These are phyloP conservation scores for Aphodius sticticus DNA, from an alignment of 2,888 invertebrate species.

Conservation along the genomic window DNA sequence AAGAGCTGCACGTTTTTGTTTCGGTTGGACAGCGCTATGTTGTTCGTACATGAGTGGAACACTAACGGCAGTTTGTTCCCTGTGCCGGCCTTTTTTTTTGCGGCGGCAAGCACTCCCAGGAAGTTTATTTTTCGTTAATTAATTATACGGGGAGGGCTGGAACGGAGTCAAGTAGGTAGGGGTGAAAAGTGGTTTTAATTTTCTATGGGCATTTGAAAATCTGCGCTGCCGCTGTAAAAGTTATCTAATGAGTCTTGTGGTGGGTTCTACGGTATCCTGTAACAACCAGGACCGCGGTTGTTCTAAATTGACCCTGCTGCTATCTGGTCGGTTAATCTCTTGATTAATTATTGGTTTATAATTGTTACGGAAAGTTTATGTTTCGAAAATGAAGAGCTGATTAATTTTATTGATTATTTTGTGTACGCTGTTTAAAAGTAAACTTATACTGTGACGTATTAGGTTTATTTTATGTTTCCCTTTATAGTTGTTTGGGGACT, in stretches of 20 bases:
- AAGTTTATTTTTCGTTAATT: constrained; percentile 4
- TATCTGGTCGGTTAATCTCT: neutral
- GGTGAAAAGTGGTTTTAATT: constrained; percentile 4
- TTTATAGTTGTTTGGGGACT: no score
- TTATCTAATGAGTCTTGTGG: neutral
- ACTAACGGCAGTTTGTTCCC: neutral
- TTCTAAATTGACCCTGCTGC: neutral
- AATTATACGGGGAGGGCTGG: constrained; percentile 4
- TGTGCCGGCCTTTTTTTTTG: neutral
- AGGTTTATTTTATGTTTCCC: neutral
- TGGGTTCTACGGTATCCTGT: neutral
- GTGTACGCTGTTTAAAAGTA: neutral
- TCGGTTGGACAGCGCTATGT: neutral
- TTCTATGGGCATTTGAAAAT: constrained; percentile 4
- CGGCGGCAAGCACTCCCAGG: neutral
- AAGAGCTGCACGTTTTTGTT: constrained; percentile 4
- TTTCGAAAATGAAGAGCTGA: neutral
- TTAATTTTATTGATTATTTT: neutral
- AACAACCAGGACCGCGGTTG: neutral
- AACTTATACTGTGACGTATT: neutral
- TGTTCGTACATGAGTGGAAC: constrained; percentile 4
- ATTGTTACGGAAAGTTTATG: neutral
- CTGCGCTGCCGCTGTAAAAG: neutral
- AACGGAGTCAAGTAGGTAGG: neutral
- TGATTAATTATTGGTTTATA: neutral